phyloP scores from a whole-genome alignment of 2,888 invertebrate species.

The Drosophila tripunctata region DNA sequence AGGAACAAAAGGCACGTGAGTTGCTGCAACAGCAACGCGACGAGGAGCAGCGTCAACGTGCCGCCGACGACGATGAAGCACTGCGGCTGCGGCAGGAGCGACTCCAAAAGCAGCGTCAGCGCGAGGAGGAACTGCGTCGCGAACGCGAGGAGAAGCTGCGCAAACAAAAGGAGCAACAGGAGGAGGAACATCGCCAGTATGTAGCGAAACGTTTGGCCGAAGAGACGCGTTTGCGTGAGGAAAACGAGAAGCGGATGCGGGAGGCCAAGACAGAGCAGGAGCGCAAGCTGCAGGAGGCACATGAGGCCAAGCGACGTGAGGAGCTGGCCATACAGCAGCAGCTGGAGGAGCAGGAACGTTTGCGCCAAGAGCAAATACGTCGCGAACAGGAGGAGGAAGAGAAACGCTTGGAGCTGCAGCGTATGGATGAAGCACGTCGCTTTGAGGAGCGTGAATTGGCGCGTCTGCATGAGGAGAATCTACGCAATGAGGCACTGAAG shows the following conservation, averaged over 20 bases:
- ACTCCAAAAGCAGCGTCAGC: slow-evolving; percentile 64
- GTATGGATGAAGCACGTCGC: slow-evolving; percentile 69
- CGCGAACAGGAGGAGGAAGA: slow-evolving; percentile 80
- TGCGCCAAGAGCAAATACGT: slow-evolving; percentile 72
- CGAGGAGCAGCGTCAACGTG: slow-evolving; percentile 58
- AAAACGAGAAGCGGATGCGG: slow-evolving; percentile 69
- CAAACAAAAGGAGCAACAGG: slow-evolving; percentile 65
- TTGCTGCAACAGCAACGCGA: slow-evolving; percentile 64
- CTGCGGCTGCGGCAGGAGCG: slow-evolving; percentile 64
- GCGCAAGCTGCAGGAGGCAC: slow-evolving; percentile 70
- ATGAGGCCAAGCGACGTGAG: slow-evolving; percentile 73
- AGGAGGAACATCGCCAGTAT: slow-evolving; percentile 63
- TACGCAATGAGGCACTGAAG: slow-evolving; percentile 68
- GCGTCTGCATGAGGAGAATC: slow-evolving; percentile 77
- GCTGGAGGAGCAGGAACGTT: slow-evolving; percentile 70
- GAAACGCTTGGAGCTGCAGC: slow-evolving; percentile 68
- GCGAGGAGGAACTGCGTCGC: slow-evolving; percentile 60
- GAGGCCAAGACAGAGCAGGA: slow-evolving; percentile 75
- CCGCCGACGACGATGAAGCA: slow-evolving; percentile 67
- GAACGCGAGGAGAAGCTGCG: slow-evolving; percentile 57
- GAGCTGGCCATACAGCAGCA: slow-evolving; percentile 71
- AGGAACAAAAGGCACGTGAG: slow-evolving; percentile 55
- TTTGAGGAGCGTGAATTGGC: slow-evolving; percentile 77
- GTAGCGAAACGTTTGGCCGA: slow-evolving; percentile 70
- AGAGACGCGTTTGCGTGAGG: slow-evolving; percentile 69